Evolutionary conservation across 2,797 vertebrate genomes (phyloP), one percentile per base, ranked within the genome.

Genomic region (Sphenodon punctatus): DNA sequence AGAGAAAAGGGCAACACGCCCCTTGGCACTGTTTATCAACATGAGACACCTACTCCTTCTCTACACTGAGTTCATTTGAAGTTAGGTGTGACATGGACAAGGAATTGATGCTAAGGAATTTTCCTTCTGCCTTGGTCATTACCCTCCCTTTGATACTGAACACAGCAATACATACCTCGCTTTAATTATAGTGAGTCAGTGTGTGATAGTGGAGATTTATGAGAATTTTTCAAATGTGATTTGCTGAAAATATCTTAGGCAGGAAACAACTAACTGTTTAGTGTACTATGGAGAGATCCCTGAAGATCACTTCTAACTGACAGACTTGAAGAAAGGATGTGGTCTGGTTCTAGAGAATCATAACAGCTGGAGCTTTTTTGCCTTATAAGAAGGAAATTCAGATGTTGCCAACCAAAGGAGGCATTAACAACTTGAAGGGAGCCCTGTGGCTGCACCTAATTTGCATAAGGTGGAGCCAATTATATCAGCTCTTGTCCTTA

Each of bases 181-280:
- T 67, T 43, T 30, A 48, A n/a, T 53, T 39, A 76, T 66, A 4
- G 63, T 67, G 45, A 92, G 48, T 61, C 90, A 81, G 63, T 65
- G 67, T 61, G 36, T 7, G 60, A 42, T 2, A 0, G 67, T 1
- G n/a, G 45, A 22, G n/a, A 56, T 58, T 63, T 38, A 27, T 30
- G 5, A 14, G 12, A n/a, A 19, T 38, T 65, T 78, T 85, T 42
- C 69, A 34, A 34, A 30, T 6, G 10, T n/a, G 3, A 70, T 72
- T 88, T 71, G 2, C 58, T 61, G 48, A 53, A n/a, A 30, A 51
- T 78, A 46, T 69, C 48, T 74, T 84, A 84, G 70, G 49, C 41
- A 43, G 48, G 65, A 79, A 84, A n/a, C n/a, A n/a, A n/a, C n/a
- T 56, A 75, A 77, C 59, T 71, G 16, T 80, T 67, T 36, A 8